Base-by-base conservation (phyloP, 2,113 vertebrate genomes). In the Lasiurus borealis region DNA sequence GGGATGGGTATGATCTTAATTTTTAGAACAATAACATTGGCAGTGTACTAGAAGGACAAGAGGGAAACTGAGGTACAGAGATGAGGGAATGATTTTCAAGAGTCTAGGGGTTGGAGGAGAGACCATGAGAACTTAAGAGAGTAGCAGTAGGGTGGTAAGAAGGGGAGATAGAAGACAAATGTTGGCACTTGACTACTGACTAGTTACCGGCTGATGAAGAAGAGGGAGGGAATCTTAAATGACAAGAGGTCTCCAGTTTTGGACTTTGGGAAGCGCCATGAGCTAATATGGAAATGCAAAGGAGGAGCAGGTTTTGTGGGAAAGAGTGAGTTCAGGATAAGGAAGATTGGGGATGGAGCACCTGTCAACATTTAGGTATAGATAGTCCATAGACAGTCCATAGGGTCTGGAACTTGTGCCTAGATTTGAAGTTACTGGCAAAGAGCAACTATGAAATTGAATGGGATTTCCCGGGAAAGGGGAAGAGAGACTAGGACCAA, bases 1-100 rank as follows among this genome's bases (percentile, higher is more conserved):
- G 40, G 54, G 14, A 66, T 52, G 11, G 46, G 27, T 10, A 59
- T 15, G 25, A 59, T 73, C 40, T 76, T 27, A 64, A 44, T 3
- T 64, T 85, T 93, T 88, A 71, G 18, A 90, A 89, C 46, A 54
- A 18, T 64, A 85, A 88, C n/a, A 4, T 62, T n/a, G 62, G 50
- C 21, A 44, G 8, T 11, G 40, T 48, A 27, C 50, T 86, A 50
- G 31, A 31, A 82, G 36, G 25, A 77, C 16, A 76, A 52, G 71
- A 81, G 72, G 72, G 76, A 48, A 75, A 57, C 23, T 40, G 23
- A 73, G 66, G 66, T 31, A 57, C n/a, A 68, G 48, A 84, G 46
- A 46, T 4, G 44, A 92, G 68, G 86, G 44, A 76, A 81, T 8
- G 21, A 52, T 69, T 81, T 91, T 13, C 66, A 71, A 66, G 59